Base-by-base conservation (phyloP, 2,113 vertebrate species). In the Lucifuga dentata region DNA sequence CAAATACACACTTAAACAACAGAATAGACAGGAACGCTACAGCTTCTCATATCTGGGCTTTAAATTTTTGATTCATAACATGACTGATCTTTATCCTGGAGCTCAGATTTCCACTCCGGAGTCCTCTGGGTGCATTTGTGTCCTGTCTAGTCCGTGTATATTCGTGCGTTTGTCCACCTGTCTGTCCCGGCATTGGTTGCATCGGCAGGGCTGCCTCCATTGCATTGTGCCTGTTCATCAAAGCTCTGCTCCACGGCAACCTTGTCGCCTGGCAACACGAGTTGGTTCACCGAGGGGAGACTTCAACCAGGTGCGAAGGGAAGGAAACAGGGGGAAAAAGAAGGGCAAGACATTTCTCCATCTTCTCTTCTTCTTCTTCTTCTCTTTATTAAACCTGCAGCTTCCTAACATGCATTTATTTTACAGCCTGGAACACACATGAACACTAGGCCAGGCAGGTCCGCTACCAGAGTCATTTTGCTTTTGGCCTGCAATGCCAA, bases 221-320 rank as follows among this genome's bases (percentile, higher is more conserved):
- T 80, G 84, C 77, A 62, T 80, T 68, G 69, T 61, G 84, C 85
- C 87, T 84, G 81, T 88, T 90, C 84, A 90, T 92, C 86, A 90
- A 88, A 90, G 84, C 78, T 40, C 66, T 44, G 87, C 90, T 91
- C 85, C 78, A 86, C 78, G 88, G 89, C 89, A 91, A 90, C 85
- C 81, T 80, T 86, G 90, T 93, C 89, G 89, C 91, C 85, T 88
- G 91, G 91, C 91, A 92, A 92, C 91, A 72, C 72, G 41, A 68
- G 75, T 12, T 53, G 57, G 68, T 87, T 89, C 81, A 83, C 74
- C 26, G 1, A 76, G 61, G 78, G 82, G 72, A 83, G 74, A 82
- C 71, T 76, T 75, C 60, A 85, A 69, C 64, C 58, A 52, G 73
- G 29, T 36, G 7, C 67, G 11, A 55, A 61, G 59, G 50, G 62